Evolutionary conservation across 2,113 vertebrate genomes (phyloP).

Genomic region (Melanerpes formicivorus): DNA sequence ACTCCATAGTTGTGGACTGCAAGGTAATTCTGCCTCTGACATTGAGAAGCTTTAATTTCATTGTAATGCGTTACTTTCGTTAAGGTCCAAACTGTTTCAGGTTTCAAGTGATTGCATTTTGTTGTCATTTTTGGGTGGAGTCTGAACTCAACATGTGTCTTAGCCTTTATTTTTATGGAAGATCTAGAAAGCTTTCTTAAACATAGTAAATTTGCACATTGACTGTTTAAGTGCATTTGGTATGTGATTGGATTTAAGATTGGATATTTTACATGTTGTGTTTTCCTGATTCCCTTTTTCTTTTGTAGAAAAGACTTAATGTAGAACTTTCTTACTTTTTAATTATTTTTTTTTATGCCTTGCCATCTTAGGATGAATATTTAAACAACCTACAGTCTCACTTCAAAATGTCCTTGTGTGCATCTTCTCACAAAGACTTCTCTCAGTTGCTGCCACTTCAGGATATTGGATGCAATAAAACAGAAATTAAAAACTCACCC

Average conservation of each 20-base stretch:
- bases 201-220: background rate
- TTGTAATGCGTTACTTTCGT: background rate
- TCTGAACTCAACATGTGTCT: background rate
- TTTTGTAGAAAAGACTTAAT: background rate
- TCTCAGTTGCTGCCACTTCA: constrained; percentile 80
- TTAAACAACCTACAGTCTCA: constrained; percentile 45
- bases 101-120: background rate
- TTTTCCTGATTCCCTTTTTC: background rate
- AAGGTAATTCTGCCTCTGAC: background rate
- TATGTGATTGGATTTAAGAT: background rate
- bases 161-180: background rate
- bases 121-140: background rate
- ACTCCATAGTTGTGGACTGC: background rate
- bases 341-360: constrained; percentile 2
- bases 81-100: background rate
- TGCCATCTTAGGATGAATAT: constrained; percentile 33
- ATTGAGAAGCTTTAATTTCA: background rate
- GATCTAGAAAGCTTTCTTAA: background rate
- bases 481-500: constrained; percentile 77
- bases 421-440: constrained; percentile 78
- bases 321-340: background rate
- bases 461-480: constrained; percentile 82
- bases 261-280: background rate
- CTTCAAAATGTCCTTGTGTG: constrained; percentile 74
- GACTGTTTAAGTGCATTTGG: background rate